Evolutionary conservation across 2,888 invertebrate genomes (phyloP).

Genomic region (Vandiemenella viatica): DNA sequence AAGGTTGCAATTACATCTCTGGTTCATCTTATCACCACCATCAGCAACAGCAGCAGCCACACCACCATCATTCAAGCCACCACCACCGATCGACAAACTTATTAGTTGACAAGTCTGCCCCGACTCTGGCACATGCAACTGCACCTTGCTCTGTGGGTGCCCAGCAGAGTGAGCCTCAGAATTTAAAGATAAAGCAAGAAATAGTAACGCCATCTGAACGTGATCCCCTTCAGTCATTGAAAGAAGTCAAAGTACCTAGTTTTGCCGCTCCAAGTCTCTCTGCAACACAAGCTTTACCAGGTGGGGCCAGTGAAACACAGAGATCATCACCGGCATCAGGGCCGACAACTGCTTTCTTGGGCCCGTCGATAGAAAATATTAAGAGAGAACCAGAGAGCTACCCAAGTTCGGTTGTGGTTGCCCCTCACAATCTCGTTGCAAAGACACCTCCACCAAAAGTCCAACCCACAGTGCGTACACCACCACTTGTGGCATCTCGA

Average conservation of each 20-base stretch:
- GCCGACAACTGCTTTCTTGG: conserved; percentile 33
- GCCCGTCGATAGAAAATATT: conserved; percentile 52
- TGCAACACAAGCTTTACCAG: conserved; percentile 22
- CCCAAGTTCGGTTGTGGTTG: conserved; percentile 1
- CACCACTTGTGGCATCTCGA: background rate
- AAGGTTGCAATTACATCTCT: conserved; percentile 45
- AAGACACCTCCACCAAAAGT: conserved; percentile 6
- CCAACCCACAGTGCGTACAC: background rate
- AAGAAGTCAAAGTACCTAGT: conserved; percentile 66
- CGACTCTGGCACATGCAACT: background rate
- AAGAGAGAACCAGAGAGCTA: conserved; percentile 52
- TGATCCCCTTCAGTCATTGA: conserved; percentile 61
- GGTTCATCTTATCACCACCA: conserved; percentile 30
- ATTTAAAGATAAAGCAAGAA: conserved; percentile 57
- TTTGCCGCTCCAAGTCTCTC: conserved; percentile 33
- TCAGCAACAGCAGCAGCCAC: too few species aligned
- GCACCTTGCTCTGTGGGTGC: background rate
- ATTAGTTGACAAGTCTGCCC: background rate
- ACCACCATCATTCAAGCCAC: conserved; percentile 15
- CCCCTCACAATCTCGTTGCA: background rate
- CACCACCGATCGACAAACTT: conserved; percentile 4
- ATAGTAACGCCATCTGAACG: conserved; percentile 22
- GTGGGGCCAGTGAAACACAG: conserved; percentile 6
- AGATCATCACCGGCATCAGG: conserved; percentile 9
- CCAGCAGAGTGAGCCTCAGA: conserved; percentile 46